These are phyloP conservation scores for Rallus crepitans DNA, from an alignment of 2,797 vertebrate species.

Conservation along the genomic window DNA sequence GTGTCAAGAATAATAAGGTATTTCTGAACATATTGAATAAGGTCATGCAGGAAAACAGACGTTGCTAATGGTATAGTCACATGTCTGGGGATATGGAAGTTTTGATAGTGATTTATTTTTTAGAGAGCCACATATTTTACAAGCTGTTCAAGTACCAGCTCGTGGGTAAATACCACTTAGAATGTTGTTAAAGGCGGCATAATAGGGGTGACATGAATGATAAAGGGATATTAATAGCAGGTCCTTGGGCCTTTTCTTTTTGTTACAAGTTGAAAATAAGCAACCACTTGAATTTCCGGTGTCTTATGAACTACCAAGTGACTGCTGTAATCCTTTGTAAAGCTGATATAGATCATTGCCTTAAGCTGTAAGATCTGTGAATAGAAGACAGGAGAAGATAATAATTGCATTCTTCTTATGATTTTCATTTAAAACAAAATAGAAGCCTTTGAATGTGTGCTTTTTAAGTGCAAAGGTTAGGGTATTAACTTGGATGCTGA, in stretches of 20 bases:
- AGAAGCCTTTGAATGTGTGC: background rate
- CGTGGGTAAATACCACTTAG: background rate
- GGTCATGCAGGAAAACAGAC: background rate
- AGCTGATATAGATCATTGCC: slow-evolving; percentile 17
- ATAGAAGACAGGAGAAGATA: background rate
- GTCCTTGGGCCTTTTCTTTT: background rate
- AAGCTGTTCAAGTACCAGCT: background rate
- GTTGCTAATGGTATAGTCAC: background rate
- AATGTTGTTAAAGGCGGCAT: background rate
- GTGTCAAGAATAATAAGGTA: background rate
- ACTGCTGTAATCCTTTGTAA: slow-evolving; percentile 6
- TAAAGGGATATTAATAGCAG: background rate
- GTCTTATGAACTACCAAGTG: slow-evolving; percentile 7
- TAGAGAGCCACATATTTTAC: background rate
- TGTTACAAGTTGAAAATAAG: background rate
- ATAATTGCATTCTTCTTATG: background rate
- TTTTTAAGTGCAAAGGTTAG: background rate
- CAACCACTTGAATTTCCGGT: background rate
- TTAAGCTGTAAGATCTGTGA: background rate
- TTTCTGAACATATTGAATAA: background rate
- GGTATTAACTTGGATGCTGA: background rate
- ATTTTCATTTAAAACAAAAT: background rate
- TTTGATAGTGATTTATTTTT: slow-evolving; percentile 24
- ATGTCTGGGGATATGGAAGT: background rate
- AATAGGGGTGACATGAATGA: background rate